A percentile compares a stretch with the other conserved stretches of the same genome.
Evolutionary conservation across 2,888 invertebrate genomes (phyloP).

Genomic region (Griposia aprilina): DNA sequence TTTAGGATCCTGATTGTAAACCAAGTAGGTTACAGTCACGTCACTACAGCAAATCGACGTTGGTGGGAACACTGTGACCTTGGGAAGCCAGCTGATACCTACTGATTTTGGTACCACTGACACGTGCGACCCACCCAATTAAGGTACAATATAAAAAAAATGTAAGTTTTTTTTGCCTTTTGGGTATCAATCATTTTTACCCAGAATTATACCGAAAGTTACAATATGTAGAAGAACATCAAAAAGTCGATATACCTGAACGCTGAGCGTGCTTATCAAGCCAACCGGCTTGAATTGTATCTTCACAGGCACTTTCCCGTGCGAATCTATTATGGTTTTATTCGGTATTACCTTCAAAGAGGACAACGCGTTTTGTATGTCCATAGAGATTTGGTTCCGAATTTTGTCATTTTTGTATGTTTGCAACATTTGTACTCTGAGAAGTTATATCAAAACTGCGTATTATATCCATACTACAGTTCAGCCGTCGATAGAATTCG

Average conservation of each 20-base stretch:
- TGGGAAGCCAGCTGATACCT: background rate
- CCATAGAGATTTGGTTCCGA: conserved; percentile 81
- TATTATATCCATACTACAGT: background rate
- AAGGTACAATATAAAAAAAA: background rate
- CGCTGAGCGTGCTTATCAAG: conserved; percentile 82
- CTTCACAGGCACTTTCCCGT: conserved; percentile 83
- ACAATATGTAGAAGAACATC: background rate
- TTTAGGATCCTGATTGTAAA: background rate
- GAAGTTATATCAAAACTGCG: conserved; percentile 33
- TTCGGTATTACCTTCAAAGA: conserved; percentile 85
- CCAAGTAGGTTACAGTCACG: background rate
- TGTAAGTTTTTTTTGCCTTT: background rate
- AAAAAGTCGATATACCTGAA: conserved; percentile 77
- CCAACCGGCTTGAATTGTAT: conserved; percentile 87
- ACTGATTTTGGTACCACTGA: background rate
- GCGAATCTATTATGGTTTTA: conserved; percentile 80
- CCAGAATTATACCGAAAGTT: background rate
- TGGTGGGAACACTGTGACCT: background rate
- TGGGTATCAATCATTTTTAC: background rate
- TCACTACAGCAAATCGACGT: background rate
- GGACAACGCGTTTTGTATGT: conserved; percentile 82
- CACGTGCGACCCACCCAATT: background rate
- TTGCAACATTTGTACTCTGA: conserved; percentile 82
- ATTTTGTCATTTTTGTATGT: conserved; percentile 80
- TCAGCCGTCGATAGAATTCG: too few species aligned